Evolutionary conservation across 2,888 invertebrate genomes (phyloP).

Genomic region (Eilema depressum): DNA sequence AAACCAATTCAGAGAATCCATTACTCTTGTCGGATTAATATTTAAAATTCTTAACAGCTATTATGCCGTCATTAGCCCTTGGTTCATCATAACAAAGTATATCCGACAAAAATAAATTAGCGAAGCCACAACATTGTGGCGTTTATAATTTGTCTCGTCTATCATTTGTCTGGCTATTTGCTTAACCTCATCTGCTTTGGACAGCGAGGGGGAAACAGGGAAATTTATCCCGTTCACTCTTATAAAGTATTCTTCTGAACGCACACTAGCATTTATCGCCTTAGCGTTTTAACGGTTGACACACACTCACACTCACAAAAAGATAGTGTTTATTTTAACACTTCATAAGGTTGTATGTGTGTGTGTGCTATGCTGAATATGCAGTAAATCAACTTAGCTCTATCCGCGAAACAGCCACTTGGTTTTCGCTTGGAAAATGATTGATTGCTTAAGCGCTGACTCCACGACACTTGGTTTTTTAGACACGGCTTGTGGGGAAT

Average conservation of each 20-base stretch:
- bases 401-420: conserved; percentile 56
- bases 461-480: conserved; percentile 61
- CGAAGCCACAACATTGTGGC: conserved; percentile 60
- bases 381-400: conserved; percentile 46
- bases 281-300: conserved; percentile 18
- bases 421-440: conserved; percentile 66
- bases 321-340: conserved; percentile 23
- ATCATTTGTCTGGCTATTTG: conserved; percentile 76
- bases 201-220: conserved; percentile 65
- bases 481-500: conserved; percentile 43
- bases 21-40: conserved; percentile 27
- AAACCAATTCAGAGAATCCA: conserved; percentile 10
- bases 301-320: conserved; percentile 19
- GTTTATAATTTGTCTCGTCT: conserved; percentile 72
- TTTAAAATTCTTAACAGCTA: conserved; percentile 29
- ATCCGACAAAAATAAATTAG: conserved; percentile 55
- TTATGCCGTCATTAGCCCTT: conserved; percentile 31
- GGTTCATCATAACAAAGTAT: conserved; percentile 37
- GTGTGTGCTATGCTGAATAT: conserved; percentile 34
- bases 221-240: conserved; percentile 44
- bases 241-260: conserved; percentile 32
- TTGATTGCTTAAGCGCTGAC: conserved; percentile 66
- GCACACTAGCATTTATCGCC: conserved; percentile 18
- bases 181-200: conserved; percentile 70
- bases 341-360: conserved; percentile 26